Evolutionary conservation across 2,113 vertebrate genomes (phyloP).

Genomic region (Salminus brasiliensis): DNA sequence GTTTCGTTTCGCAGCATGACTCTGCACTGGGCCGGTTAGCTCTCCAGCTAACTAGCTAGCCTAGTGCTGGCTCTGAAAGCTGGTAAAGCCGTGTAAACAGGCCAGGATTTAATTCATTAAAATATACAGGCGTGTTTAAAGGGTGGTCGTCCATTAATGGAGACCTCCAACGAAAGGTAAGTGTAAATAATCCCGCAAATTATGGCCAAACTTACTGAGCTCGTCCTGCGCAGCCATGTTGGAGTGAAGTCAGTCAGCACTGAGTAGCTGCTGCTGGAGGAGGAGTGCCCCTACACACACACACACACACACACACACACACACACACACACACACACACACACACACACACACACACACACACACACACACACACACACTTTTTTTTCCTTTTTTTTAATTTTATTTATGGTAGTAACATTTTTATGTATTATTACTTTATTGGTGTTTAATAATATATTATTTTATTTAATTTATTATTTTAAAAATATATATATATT

Average conservation of each 20-base stretch:
- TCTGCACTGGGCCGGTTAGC: slow-evolving; percentile 75
- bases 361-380: too few species aligned
- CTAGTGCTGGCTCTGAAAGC: too few species aligned
- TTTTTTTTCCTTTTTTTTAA: too few species aligned
- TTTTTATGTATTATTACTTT: too few species aligned
- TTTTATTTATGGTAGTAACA: too few species aligned
- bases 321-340: slow-evolving; percentile 9
- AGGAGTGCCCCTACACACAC: slow-evolving; percentile 49
- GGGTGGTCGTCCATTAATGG: too few species aligned
- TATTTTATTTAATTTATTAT: too few species aligned
- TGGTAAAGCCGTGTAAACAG: too few species aligned
- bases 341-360: background rate
- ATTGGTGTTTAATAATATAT: too few species aligned
- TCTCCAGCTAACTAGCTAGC: slow-evolving; percentile 54
- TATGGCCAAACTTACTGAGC: slow-evolving; percentile 80
- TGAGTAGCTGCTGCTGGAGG: slow-evolving; percentile 38
- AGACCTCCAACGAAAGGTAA: background rate
- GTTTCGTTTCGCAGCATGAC: slow-evolving; percentile 78
- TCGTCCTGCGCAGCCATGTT: slow-evolving; percentile 85
- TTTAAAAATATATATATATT: too few species aligned
- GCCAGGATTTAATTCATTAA: too few species aligned
- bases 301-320: background rate
- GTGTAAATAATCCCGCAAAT: background rate
- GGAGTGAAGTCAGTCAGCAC: slow-evolving; percentile 55
- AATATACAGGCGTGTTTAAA: too few species aligned